A percentile compares a stretch with the other conserved stretches of the same genome.
Evolutionary conservation across 2,888 invertebrate genomes (phyloP).

Genomic region (Microchrysa polita): DNA sequence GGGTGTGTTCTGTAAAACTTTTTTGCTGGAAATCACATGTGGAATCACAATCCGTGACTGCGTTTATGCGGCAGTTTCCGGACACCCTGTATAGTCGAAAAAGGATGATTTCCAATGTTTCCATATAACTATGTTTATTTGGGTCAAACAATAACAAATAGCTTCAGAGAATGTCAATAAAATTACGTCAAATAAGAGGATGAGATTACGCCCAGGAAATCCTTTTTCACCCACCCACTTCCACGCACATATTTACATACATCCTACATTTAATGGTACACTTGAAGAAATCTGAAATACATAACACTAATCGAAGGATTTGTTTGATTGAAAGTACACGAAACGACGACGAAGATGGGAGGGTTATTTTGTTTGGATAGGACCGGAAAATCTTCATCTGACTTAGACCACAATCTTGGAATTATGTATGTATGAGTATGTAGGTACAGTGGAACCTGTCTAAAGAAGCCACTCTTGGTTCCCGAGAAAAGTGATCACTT

Average conservation of each 20-base stretch:
- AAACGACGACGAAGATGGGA: constrained; percentile 33
- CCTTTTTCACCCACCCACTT: neutral
- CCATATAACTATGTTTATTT: constrained; percentile 39
- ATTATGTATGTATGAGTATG: too few relatives aligned
- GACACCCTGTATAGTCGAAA: too few relatives aligned
- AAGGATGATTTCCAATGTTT: neutral
- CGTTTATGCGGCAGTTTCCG: too few relatives aligned
- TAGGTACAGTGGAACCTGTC: too few relatives aligned
- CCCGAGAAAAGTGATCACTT: too few relatives aligned
- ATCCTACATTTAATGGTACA: neutral
- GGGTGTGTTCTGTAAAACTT: too few relatives aligned
- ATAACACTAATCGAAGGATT: constrained; percentile 36
- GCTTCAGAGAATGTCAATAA: constrained; percentile 34
- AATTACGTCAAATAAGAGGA: constrained; percentile 35
- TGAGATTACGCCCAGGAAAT: neutral
- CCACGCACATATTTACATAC: neutral
- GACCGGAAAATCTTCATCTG: constrained; percentile 37
- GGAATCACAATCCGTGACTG: too few relatives aligned
- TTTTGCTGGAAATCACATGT: too few relatives aligned
- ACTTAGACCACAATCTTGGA: constrained; percentile 15
- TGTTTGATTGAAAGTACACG: constrained; percentile 41
- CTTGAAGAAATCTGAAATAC: constrained; percentile 26
- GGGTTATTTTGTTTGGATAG: constrained; percentile 38
- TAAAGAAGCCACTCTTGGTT: too few relatives aligned
- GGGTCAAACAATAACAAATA: constrained; percentile 40